Base-by-base conservation (phyloP, 2,888 invertebrate genomes). In the Halocaridina rubra region DNA sequence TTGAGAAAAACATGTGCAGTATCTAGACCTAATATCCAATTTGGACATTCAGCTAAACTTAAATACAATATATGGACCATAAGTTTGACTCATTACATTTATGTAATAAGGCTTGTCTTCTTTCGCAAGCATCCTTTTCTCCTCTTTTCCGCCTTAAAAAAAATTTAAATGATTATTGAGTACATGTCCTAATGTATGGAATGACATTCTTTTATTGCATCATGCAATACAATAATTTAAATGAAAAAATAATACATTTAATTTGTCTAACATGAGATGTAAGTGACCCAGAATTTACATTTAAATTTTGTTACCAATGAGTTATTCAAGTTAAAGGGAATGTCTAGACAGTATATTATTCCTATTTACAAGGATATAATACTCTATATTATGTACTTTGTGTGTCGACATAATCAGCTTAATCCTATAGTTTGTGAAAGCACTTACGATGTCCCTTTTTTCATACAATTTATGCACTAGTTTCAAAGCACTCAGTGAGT, bases 311-410 rank as follows among this genome's bases (percentile, higher is more conserved):
- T 53, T 53, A 53, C 53, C 53, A 13, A 53, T 53, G 19, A n/a
- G 16, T 53, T 53, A n/a, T 53, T 19, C 53, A 69, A 69, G 30
- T 27, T 69, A 69, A 69, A 69, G 8, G 29, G 29, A 69, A 30
- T 19, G 19, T 24, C 19, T 27, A 30, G n/a, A n/a, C n/a, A n/a
- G 61, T 59, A 78, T 78, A 78, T 57, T 16, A 75, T 78, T 61
- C 57, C 61, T 81, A 76, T 81, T 72, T 78, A 77, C 77, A 82
- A 46, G 76, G 77, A 82, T 72, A 78, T 78, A 72, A 33, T 71
- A 78, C 77, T 84, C 77, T 84, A 84, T n/a, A n/a, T n/a, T n/a
- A n/a, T 84, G 67, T 72, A 84, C 82, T 84, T 84, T 84, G 82
- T 84, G 81, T 82, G 77, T 78, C 77, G 82, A 84, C 82, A 78